Percentiles rank a stretch among this genome's conserved stretches.
Conservation (phyloP, 2,113 vertebrate genomes). For the Ciconia maguari region DNA sequence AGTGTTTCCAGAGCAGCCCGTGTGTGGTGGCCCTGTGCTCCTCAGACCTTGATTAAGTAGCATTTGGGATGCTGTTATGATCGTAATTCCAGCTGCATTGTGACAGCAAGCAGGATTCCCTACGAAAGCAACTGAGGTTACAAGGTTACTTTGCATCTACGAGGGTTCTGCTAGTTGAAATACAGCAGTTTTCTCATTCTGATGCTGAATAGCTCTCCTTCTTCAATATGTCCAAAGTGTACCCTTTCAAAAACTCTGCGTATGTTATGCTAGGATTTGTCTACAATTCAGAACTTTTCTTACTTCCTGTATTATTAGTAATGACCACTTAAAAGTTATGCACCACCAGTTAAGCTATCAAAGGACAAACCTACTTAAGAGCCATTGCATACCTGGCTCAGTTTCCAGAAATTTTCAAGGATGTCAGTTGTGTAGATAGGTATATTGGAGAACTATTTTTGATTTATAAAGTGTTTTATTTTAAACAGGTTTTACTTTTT, state of each 20-base stretch:
- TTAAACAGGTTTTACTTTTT: neutral
- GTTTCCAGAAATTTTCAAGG: neutral
- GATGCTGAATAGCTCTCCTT: neutral
- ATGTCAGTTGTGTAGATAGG: neutral
- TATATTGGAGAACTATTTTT: neutral
- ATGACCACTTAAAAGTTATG: neutral
- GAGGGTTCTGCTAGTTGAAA: neutral
- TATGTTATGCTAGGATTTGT: neutral
- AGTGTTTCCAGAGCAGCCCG: neutral
- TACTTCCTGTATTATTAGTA: neutral
- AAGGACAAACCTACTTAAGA: neutral
- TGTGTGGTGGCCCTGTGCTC: neutral
- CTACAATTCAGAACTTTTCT: neutral
- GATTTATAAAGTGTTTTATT: neutral
- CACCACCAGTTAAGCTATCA: neutral
- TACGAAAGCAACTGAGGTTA: rapidly evolving
- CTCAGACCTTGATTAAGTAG: neutral
- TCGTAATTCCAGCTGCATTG: neutral
- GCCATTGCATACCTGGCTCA: neutral
- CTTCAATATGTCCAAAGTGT: neutral
- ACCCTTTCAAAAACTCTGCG: neutral
- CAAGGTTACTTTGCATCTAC: neutral
- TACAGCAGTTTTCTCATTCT: neutral
- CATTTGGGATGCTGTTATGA: neutral
- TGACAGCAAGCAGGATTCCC: neutral